Evolutionary conservation across 37 sponge, comb jelly and placozoan species (phyloP).

Genomic region (Haliclona indistincta): DNA sequence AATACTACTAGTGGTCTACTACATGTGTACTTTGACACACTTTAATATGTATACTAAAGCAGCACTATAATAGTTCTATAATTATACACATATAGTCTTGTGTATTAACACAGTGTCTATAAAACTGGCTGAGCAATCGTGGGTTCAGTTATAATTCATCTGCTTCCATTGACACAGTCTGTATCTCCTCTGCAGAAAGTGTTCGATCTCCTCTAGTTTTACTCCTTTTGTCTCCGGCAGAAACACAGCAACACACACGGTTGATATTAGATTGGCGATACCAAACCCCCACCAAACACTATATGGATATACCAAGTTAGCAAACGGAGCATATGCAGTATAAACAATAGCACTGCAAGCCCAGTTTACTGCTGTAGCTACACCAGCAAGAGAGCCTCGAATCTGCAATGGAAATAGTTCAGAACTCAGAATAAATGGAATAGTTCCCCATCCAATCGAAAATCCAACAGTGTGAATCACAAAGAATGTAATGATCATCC

Average conservation of each 20-base stretch:
- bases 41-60: no score
- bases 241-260: slow-evolving; percentile 37
- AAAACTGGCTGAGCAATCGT: no score
- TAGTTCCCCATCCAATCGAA: slow-evolving; percentile 68
- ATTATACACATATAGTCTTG: no score
- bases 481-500: not conserved
- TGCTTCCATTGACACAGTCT: not conserved
- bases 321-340: slow-evolving; percentile 23
- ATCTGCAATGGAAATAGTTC: slow-evolving; percentile 68
- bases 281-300: slow-evolving; percentile 63
- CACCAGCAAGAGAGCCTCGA: slow-evolving; percentile 43
- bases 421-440: slow-evolving; percentile 74
- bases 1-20: no score
- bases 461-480: slow-evolving; percentile 48
- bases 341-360: slow-evolving; percentile 52
- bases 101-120: no score
- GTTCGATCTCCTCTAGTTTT: slow-evolving; percentile 38
- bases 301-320: slow-evolving; percentile 9
- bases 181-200: not conserved
- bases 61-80: no score
- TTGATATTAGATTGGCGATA: slow-evolving; percentile 11
- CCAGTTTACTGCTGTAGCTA: slow-evolving; percentile 63
- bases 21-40: no score
- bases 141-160: no score
- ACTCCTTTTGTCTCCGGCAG: slow-evolving; percentile 64